Conservation (phyloP, 2,797 vertebrate genomes). For the Malacoraja senta region DNA sequence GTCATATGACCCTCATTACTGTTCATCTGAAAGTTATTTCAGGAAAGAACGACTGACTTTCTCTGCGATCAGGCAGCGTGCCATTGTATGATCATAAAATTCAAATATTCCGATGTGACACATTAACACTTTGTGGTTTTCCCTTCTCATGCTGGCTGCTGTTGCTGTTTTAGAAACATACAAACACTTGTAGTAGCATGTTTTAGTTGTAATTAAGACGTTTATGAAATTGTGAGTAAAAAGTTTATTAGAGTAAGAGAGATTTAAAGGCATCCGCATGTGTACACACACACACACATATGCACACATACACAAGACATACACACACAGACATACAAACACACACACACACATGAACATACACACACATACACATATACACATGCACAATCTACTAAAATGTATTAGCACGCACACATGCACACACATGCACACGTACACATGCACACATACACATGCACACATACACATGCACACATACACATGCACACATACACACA, state of each 20-base stretch:
- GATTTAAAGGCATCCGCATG: neutral
- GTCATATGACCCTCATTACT: constrained; percentile 38
- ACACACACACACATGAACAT: too few species aligned
- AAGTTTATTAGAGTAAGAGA: neutral
- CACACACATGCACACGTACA: too few species aligned
- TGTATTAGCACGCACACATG: too few species aligned
- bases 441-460: too few species aligned
- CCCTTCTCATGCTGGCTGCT: constrained; percentile 42
- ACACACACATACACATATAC: too few species aligned
- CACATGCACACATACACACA: too few species aligned
- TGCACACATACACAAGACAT: neutral
- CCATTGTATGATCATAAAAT: constrained; percentile 42
- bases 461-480: neutral
- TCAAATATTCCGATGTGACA: constrained; percentile 42
- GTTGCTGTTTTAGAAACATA: constrained; percentile 42
- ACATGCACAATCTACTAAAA: too few species aligned
- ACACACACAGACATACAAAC: neutral
- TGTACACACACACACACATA: neutral
- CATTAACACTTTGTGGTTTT: constrained; percentile 40
- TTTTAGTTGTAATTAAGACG: constrained; percentile 25
- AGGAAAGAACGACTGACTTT: constrained; percentile 39
- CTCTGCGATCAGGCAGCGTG: constrained; percentile 43
- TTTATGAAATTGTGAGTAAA: neutral
- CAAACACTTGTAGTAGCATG: neutral
- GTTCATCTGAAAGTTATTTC: constrained; percentile 37